Evolutionary conservation across 2,113 vertebrate species (phyloP).

Genomic region (Orthochromis indermauri): DNA sequence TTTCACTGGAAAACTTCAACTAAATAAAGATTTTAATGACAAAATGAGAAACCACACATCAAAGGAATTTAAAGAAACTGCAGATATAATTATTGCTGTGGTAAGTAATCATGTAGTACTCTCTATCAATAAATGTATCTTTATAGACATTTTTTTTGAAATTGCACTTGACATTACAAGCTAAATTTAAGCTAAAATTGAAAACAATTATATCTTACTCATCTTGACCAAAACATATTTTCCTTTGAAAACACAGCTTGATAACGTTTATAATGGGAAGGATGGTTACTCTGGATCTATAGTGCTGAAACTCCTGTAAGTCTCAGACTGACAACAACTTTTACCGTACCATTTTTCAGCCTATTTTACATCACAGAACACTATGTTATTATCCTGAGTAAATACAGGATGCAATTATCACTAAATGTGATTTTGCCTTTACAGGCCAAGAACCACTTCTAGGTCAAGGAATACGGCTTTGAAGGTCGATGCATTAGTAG

Average conservation of each 20-base stretch:
- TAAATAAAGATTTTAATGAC: fast-evolving
- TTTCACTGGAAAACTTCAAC: constrained; percentile 3
- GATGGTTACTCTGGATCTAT: fast-evolving
- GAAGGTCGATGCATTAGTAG: not conserved
- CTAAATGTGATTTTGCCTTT: not conserved
- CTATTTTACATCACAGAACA: not conserved
- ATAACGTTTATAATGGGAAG: fast-evolving
- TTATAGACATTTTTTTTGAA: not conserved
- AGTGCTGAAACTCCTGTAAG: constrained; percentile 42
- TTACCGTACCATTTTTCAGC: not conserved
- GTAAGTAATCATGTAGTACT: not conserved
- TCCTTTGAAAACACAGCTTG: constrained; percentile 1
- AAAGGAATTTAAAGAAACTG: fast-evolving
- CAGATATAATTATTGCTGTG: fast-evolving
- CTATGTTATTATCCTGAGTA: not conserved
- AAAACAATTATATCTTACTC: fast-evolving
- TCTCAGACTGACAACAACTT: not conserved
- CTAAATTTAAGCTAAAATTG: too few species aligned
- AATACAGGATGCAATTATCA: not conserved
- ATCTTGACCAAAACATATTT: not conserved
- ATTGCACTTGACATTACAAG: not conserved
- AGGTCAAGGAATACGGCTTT: too few species aligned
- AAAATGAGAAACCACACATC: fast-evolving
- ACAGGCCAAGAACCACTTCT: fast-evolving
- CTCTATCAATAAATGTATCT: not conserved